Conservation (phyloP, 2,888 invertebrate genomes). For the Mycogona germanica region DNA sequence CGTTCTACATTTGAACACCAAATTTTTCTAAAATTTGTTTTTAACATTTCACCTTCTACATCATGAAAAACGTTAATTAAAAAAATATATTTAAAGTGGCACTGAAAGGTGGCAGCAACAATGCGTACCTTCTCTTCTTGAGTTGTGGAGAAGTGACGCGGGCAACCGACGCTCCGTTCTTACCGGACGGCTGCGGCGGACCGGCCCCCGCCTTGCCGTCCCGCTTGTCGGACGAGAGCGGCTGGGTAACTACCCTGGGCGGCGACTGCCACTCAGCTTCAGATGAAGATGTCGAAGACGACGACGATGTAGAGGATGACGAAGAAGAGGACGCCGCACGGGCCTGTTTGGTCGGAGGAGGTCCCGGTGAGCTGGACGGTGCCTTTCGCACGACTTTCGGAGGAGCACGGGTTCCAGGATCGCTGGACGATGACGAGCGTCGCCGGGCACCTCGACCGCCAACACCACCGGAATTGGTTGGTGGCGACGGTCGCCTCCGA, state of each 20-base stretch:
- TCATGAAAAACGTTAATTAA: too few species aligned
- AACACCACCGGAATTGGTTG: conserved; percentile 60
- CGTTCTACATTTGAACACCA: too few species aligned
- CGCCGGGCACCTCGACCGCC: conserved; percentile 51
- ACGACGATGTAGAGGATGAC: conserved; percentile 8
- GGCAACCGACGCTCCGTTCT: neutral
- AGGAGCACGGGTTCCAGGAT: neutral
- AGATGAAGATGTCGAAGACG: neutral
- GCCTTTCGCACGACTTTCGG: too few species aligned
- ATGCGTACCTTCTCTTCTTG: neutral
- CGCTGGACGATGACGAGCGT: conserved; percentile 27
- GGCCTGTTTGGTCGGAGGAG: neutral
- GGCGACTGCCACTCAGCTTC: too few species aligned
- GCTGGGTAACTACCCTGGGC: too few species aligned
- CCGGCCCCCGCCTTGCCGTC: too few species aligned
- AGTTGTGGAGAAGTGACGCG: neutral
- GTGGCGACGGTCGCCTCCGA: too few species aligned
- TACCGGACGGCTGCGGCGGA: neutral
- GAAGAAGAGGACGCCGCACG: conserved; percentile 10
- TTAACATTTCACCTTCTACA: too few species aligned
- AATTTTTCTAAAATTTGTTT: too few species aligned
- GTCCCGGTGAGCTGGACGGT: neutral
- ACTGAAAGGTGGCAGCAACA: too few species aligned
- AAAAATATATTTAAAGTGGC: too few species aligned
- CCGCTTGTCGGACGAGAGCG: too few species aligned